These are phyloP conservation scores for Danionella dracula DNA, from an alignment of 2,797 vertebrate species.

Conservation along the genomic window DNA sequence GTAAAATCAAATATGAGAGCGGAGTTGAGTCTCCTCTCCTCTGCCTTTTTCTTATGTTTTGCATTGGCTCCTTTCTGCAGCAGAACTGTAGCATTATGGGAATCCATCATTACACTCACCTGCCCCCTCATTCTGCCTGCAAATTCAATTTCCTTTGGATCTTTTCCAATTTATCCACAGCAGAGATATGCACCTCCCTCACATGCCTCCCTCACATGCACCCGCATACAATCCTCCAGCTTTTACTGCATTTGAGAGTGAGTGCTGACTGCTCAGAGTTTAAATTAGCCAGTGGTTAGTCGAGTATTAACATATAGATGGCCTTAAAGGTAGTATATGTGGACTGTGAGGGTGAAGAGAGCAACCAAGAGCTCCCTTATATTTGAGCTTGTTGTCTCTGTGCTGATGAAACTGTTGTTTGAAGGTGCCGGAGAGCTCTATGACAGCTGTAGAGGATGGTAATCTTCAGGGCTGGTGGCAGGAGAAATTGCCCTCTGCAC, in stretches of 20 bases:
- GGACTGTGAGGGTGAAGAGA: neutral
- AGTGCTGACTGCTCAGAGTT: neutral
- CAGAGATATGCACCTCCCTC: conserved; percentile 33
- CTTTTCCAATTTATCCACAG: conserved; percentile 45
- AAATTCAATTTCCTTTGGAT: conserved; percentile 51
- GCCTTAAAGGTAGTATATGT: neutral
- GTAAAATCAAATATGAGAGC: too few species aligned
- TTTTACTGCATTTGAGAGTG: conserved; percentile 11
- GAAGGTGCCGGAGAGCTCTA: neutral
- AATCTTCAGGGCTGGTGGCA: conserved; percentile 4
- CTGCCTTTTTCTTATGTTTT: neutral
- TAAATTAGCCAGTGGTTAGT: neutral
- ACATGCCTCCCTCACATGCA: neutral
- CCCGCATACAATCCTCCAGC: neutral
- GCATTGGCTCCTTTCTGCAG: conserved; percentile 9
- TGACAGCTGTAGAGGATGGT: conserved; percentile 25
- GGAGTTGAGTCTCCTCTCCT: too few species aligned
- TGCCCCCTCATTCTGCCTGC: conserved; percentile 40
- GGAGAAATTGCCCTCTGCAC: neutral
- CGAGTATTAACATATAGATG: conserved; percentile 6
- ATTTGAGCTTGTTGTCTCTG: neutral
- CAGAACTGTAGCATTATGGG: conserved; percentile 32
- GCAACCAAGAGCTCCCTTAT: neutral
- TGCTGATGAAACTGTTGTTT: conserved; percentile 1
- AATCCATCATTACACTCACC: conserved; percentile 37